Conservation (phyloP, 2,113 vertebrate species). For the Promerops cafer region DNA sequence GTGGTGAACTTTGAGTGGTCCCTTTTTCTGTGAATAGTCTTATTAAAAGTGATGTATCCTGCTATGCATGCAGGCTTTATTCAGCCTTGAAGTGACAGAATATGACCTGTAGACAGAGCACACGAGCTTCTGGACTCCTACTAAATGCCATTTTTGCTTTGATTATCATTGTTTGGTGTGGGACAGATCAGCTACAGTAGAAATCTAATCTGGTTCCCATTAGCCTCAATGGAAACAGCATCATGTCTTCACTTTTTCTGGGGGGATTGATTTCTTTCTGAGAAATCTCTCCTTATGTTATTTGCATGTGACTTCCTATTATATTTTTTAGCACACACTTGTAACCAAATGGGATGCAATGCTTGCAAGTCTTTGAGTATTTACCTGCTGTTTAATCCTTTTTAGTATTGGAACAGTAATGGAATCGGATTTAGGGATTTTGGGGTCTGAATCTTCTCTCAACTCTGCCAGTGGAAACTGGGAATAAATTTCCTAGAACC, state of each 20-base stretch:
- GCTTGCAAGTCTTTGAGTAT: neutral
- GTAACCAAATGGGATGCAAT: neutral
- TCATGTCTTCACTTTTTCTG: neutral
- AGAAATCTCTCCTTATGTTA: neutral
- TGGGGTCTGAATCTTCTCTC: neutral
- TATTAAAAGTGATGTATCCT: neutral
- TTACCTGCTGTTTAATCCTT: neutral
- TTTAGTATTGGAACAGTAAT: neutral
- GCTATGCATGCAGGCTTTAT: neutral
- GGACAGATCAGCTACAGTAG: neutral
- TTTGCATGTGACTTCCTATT: neutral
- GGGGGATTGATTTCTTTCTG: neutral
- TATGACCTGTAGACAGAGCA: slow-evolving; percentile 34
- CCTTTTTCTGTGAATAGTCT: neutral
- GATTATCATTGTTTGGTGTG: neutral
- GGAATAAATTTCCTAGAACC: neutral
- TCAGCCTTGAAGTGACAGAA: slow-evolving; percentile 11
- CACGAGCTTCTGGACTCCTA: neutral
- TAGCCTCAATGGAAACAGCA: neutral
- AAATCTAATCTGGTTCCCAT: neutral
- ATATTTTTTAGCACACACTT: neutral
- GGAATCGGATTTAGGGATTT: neutral
- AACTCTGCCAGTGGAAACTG: neutral
- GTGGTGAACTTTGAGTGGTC: neutral
- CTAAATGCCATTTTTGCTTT: slow-evolving; percentile 21